Evolutionary conservation across 2,113 vertebrate genomes (phyloP).

Genomic region (Sisor rabdophorus): DNA sequence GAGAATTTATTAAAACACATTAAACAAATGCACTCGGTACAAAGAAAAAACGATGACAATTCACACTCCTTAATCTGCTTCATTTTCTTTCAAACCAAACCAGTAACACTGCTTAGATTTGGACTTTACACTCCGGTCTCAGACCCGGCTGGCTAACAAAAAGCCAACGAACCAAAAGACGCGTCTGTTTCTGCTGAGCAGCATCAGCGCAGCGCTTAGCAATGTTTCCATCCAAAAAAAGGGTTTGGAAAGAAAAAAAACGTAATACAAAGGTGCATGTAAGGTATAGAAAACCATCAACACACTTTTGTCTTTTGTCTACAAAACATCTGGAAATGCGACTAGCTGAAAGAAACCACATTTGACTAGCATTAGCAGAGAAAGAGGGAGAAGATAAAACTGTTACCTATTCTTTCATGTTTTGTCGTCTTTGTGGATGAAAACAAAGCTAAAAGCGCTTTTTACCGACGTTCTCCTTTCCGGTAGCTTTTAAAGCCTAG

Average conservation of each 20-base stretch:
- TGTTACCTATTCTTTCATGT: constrained; percentile 20
- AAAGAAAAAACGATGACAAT: constrained; percentile 76
- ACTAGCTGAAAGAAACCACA: not conserved
- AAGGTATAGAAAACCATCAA: not conserved
- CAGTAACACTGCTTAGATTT: constrained; percentile 39
- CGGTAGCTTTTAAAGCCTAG: constrained; percentile 74
- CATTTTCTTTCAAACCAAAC: constrained; percentile 36
- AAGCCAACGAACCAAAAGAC: constrained; percentile 1
- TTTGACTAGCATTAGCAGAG: not conserved
- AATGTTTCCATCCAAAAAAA: constrained; percentile 45
- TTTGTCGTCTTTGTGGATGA: constrained; percentile 44
- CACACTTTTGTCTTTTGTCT: not conserved
- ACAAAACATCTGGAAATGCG: not conserved
- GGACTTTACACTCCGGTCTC: constrained; percentile 28
- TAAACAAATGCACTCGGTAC: constrained; percentile 79
- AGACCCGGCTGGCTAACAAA: constrained; percentile 15
- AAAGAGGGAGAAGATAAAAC: not conserved
- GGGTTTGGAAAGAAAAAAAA: not conserved
- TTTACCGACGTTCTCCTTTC: constrained; percentile 63
- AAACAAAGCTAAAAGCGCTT: constrained; percentile 51
- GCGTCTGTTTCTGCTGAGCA: constrained; percentile 3
- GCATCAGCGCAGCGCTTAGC: constrained; percentile 15
- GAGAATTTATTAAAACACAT: constrained; percentile 82
- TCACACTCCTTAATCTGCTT: constrained; percentile 55
- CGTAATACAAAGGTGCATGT: not conserved